Percentiles rank a stretch among this genome's conserved stretches.
These are phyloP conservation scores for Buceros bicornis DNA, from an alignment of 2,797 vertebrate species.

Conservation along the genomic window DNA sequence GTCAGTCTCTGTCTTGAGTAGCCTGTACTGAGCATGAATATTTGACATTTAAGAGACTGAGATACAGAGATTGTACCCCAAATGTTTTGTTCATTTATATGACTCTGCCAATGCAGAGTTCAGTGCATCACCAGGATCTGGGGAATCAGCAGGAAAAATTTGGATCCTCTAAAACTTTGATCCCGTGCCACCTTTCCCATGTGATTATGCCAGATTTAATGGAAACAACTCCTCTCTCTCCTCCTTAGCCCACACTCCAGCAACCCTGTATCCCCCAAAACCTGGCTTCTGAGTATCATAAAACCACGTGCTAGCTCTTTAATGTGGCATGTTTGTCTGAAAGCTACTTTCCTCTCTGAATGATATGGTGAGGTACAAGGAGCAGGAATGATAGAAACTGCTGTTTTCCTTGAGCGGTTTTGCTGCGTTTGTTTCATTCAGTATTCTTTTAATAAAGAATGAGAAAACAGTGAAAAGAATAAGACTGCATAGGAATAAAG, in stretches of 20 bases:
- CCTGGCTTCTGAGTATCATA: not conserved
- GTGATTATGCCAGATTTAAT: not conserved
- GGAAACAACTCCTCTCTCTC: not conserved
- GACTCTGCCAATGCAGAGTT: not conserved
- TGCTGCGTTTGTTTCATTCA: conserved; percentile 20
- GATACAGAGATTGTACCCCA: not conserved
- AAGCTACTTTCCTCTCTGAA: conserved; percentile 4
- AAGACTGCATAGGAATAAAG: conserved; percentile 4
- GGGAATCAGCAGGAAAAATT: not conserved
- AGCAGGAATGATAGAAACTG: conserved; percentile 12
- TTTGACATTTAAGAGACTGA: not conserved
- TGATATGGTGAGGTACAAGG: not conserved
- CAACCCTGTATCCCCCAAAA: not conserved
- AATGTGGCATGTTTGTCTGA: conserved; percentile 21
- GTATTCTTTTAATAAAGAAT: conserved; percentile 20
- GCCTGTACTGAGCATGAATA: not conserved
- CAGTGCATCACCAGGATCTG: not conserved
- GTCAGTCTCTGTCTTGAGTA: not conserved
- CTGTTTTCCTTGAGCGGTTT: conserved; percentile 9
- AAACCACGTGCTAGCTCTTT: not conserved
- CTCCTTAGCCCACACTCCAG: not conserved
- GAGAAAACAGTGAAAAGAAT: conserved; percentile 12
- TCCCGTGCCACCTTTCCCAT: not conserved
- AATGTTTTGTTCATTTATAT: not conserved
- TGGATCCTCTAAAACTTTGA: not conserved